These are phyloP conservation scores for Hermodice carunculata DNA, from an alignment of 2,888 invertebrate species.

Conservation along the genomic window DNA sequence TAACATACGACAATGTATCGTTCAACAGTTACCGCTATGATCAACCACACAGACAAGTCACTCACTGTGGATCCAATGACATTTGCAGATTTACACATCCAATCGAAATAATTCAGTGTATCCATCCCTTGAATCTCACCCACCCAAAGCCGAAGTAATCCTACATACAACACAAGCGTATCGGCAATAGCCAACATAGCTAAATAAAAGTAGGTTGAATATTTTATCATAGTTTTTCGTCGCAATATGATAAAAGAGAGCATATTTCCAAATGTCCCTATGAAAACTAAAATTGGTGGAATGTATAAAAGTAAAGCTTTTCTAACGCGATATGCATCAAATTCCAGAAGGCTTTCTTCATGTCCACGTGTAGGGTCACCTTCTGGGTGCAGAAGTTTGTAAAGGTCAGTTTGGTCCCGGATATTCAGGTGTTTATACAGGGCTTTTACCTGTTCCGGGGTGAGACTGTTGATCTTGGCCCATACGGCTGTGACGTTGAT, in stretches of 20 bases:
- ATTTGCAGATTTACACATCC: slow-evolving; percentile 54
- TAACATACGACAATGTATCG: slow-evolving; percentile 61
- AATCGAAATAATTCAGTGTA: slow-evolving; percentile 44
- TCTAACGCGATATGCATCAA: no score
- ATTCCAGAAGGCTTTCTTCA: no score
- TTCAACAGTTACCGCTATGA: slow-evolving; percentile 65
- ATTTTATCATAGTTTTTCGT: slow-evolving; percentile 50
- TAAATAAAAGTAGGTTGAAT: slow-evolving; percentile 60
- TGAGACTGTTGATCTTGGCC: no score
- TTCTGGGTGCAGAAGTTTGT: no score
- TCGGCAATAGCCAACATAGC: slow-evolving; percentile 59
- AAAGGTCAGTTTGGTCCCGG: no score
- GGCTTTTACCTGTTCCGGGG: no score
- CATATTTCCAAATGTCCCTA: slow-evolving; percentile 63
- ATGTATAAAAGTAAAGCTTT: slow-evolving; percentile 52
- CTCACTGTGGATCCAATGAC: slow-evolving; percentile 55
- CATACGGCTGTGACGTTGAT: no score
- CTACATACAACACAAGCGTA: slow-evolving; percentile 56
- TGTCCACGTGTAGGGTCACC: no score
- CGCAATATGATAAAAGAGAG: slow-evolving; percentile 59
- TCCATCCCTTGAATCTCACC: slow-evolving; percentile 52
- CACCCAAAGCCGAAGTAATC: slow-evolving; percentile 58
- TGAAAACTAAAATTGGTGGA: slow-evolving; percentile 54
- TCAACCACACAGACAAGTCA: slow-evolving; percentile 61
- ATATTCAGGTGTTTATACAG: no score